Base-by-base conservation (phyloP, 2,888 invertebrate genomes). In the Ypsolopha sequella region DNA sequence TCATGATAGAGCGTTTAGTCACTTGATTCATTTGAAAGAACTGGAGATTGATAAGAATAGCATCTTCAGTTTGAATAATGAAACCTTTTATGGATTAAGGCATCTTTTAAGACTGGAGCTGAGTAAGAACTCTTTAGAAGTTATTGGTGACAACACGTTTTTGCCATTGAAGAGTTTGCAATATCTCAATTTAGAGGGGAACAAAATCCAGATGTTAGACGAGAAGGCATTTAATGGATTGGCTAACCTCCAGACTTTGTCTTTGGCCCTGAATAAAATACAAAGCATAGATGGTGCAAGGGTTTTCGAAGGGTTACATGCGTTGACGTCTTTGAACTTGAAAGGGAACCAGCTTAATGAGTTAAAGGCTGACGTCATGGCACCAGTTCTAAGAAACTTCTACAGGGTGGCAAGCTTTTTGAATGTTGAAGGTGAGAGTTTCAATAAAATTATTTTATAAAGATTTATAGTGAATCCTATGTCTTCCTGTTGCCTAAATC, bases 1-100 rank as follows among this genome's bases (percentile, higher is more conserved):
- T 52, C 97, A 97, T 57, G 95, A 96, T 54, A 92, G 91, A 62
- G 93, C 97, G n/a, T 95, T 94, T 61, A 77, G 89, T 53, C 89
- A 92, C 60, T 77, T 94, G 61, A 76, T 78, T 0, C 90, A 91
- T 61, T 81, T 97, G 50, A 89, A 90, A 53, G 93, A 92, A 58
- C 76, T 97, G 50, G 95, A 96, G 71, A 81, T 97, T 55, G 93
- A 93, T 61, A 88, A 89, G 59, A 95, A 92, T 72, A 89, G 89
- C 61, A 86, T 95, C 41, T 90, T 91, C 58, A 91, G 91, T 52
- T 76, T 95, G 60, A 93, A 93, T 48, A 89, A 90, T 52, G 93
- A 94, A 61, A 92, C 92, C 13, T 95, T 95, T 69, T 87, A 89
- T 39, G 95, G 95, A 0, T 74, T 95, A 60, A 88, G 85, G 50